These are phyloP conservation scores for Elaeidobius kamerunicus DNA, from an alignment of 2,888 invertebrate species.

Conservation along the genomic window DNA sequence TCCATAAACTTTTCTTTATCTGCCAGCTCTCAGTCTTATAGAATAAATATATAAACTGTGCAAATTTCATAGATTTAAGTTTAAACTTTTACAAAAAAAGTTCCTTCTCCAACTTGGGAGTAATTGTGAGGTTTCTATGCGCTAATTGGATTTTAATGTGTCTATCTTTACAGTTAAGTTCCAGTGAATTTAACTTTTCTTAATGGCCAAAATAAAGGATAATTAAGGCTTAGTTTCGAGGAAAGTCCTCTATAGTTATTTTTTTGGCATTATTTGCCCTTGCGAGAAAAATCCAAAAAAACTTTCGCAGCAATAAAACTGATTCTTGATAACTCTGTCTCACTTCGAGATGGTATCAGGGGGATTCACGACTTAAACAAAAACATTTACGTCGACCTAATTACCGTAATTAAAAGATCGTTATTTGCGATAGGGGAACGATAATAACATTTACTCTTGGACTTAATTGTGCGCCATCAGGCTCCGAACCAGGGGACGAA, in stretches of 20 bases:
- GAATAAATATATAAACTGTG: neutral
- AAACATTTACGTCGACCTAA: slow-evolving; percentile 9
- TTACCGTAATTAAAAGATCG: slow-evolving; percentile 13
- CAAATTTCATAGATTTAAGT: neutral
- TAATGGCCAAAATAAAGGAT: too few species aligned
- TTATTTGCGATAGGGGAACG: slow-evolving; percentile 12
- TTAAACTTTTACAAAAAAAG: neutral
- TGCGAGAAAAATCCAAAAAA: too few species aligned
- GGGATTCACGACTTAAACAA: slow-evolving; percentile 6
- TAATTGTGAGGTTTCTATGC: neutral
- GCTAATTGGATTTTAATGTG: neutral
- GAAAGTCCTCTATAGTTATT: too few species aligned
- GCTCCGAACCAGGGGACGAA: slow-evolving; percentile 7
- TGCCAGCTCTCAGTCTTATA: too few species aligned
- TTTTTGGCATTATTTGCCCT: slow-evolving; percentile 1
- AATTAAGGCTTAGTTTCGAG: too few species aligned
- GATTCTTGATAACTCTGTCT: slow-evolving; percentile 2
- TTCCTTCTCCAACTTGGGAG: neutral
- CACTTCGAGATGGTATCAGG: neutral
- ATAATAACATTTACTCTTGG: slow-evolving; percentile 16
- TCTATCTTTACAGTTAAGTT: neutral
- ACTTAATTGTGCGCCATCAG: slow-evolving; percentile 14
- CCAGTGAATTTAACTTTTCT: neutral
- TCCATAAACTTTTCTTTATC: too few species aligned
- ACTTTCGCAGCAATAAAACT: too few species aligned